Percentiles rank a stretch among this genome's conserved stretches.
Evolutionary conservation across 2,113 vertebrate genomes (phyloP).

Genomic region (Chauna torquata): DNA sequence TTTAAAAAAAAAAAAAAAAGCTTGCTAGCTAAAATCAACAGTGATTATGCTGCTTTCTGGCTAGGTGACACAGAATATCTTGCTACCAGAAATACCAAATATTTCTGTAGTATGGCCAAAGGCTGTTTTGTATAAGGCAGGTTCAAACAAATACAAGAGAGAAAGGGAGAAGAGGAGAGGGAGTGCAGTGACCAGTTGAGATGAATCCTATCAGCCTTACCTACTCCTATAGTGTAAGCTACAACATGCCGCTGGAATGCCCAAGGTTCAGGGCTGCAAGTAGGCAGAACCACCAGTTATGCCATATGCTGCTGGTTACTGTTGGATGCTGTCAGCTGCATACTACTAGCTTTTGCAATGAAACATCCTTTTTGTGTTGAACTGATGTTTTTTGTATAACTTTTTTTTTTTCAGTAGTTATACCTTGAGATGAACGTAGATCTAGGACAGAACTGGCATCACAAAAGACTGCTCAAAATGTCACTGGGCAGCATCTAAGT

Average conservation of each 20-base stretch:
- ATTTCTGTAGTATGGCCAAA: not conserved
- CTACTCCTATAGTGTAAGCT: not conserved
- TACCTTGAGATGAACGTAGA: not conserved
- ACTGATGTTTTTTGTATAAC: not conserved
- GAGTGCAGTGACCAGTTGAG: not conserved
- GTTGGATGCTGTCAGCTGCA: not conserved
- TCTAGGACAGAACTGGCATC: not conserved
- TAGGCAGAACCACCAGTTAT: not conserved
- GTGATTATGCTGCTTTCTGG: not conserved
- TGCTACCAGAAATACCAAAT: not conserved
- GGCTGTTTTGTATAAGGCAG: not conserved
- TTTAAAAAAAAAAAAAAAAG: no score
- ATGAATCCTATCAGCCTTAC: not conserved
- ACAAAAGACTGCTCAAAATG: not conserved
- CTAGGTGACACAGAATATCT: not conserved
- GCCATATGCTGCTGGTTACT: not conserved
- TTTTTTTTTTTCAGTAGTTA: not conserved
- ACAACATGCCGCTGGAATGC: not conserved
- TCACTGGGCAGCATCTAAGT: not conserved
- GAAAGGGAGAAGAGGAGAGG: not conserved
- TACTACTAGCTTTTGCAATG: not conserved
- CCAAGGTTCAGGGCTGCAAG: not conserved
- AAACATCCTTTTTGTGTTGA: not conserved
- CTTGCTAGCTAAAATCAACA: not conserved
- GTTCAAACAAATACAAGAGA: not conserved